Base-by-base conservation (phyloP, 2,113 vertebrate genomes). In the Erythrolamprus reginae region DNA sequence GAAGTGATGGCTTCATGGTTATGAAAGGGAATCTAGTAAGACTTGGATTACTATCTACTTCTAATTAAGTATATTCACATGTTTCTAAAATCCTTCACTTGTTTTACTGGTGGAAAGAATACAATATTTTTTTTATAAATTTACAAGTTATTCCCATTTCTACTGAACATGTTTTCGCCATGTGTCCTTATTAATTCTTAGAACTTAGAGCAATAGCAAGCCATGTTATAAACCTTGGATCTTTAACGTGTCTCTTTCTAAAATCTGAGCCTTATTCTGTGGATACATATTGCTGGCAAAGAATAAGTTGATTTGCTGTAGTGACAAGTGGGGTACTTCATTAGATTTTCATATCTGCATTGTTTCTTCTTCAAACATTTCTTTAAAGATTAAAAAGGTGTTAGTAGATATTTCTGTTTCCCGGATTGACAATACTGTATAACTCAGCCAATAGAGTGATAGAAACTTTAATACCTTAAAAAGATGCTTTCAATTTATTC, bases 351-450 rank as follows among this genome's bases (percentile, higher is more conserved):
- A 21, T 88, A 70, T 0, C 21, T 61, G 26, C 33, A 38, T 45
- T 84, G 24, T 83, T 48, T 83, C 23, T 48, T 28, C 38, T 84
- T 48, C 38, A 84, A 48, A 84, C 82, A 5, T 48, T 45, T 84
- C 24, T 84, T 26, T 84, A 48, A 13, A 48, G 23, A 84, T 48
- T 10, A 26, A 77, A 77, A 77, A 47, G 4, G 5, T 38, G 48
- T 61, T 90, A 91, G 91, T 92, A 90, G 89, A 89, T 93, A 93
- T 93, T 91, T 93, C 87, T 90, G 77, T 94, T 94, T 45, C 90
- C 61, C 92, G 90, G 77, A 55, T 89, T 92, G 84, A 89, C 85
- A 90, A n/a, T n/a, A n/a, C n/a, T n/a, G 85, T 47, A 51, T 47
- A 87, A 82, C 82, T 3, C 91, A 85, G 92, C 89, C 92, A 93